A percentile compares a stretch with the other conserved stretches of the same genome.
Conservation (phyloP, 1,140 invertebrate genomes). For the Chlorops oryzae region DNA sequence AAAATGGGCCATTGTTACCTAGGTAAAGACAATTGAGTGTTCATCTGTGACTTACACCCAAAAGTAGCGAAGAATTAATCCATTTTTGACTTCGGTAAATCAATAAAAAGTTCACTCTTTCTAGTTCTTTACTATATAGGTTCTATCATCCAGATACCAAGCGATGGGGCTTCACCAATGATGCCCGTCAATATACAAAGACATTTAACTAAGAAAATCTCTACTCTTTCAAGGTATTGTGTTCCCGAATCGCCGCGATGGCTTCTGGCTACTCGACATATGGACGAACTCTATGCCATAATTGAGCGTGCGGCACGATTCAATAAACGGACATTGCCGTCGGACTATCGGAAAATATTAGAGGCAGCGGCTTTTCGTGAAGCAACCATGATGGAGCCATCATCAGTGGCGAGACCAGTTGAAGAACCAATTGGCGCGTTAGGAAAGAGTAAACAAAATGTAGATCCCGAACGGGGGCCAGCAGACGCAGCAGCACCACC, state of each 20-base stretch:
- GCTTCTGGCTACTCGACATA: conserved; percentile 68
- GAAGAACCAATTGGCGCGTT: not conserved
- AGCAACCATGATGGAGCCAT: not conserved
- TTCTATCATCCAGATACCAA: too few species aligned
- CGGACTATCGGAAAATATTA: conserved; percentile 59
- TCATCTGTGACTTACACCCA: too few species aligned
- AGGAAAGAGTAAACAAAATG: not conserved
- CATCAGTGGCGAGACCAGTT: not conserved
- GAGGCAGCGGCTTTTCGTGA: conserved; percentile 34
- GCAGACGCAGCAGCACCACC: not conserved
- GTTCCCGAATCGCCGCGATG: conserved; percentile 82
- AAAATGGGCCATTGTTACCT: too few species aligned
- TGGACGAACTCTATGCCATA: conserved; percentile 60
- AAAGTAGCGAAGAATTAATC: too few species aligned
- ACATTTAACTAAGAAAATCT: not conserved
- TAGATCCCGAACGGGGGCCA: not conserved
- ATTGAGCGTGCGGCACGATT: conserved; percentile 61
- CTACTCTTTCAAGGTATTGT: conserved; percentile 53
- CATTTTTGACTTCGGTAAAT: too few species aligned
- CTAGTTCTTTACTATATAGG: too few species aligned
- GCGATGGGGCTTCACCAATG: too few species aligned
- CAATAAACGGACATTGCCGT: conserved; percentile 55
- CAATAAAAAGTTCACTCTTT: too few species aligned
- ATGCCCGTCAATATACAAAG: too few species aligned
- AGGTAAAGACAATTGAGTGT: too few species aligned